Evolutionary conservation across 1,140 invertebrate genomes (phyloP).

Genomic region (Calephelis nemesis): DNA sequence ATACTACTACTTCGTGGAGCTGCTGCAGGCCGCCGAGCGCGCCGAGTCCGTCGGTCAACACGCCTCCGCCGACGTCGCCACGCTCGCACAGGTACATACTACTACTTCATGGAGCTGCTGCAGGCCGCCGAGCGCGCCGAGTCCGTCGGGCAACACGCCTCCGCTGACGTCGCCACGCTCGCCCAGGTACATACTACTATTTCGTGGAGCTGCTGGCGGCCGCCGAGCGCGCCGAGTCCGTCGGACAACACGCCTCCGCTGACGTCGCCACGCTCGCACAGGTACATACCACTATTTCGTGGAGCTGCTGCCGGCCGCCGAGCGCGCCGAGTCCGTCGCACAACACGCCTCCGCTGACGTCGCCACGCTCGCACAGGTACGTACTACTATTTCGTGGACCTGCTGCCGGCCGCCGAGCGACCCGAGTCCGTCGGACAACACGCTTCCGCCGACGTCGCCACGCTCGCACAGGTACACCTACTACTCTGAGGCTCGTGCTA

Average conservation of each 20-base stretch:
- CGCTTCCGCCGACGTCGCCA: conserved; percentile 94
- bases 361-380: conserved; percentile 40
- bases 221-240: conserved; percentile 89
- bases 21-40: conserved; percentile 87
- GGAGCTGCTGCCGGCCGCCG: too few species aligned
- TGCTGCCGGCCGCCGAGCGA: conserved; percentile 87
- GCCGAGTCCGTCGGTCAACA: conserved; percentile 94
- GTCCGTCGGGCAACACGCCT: conserved; percentile 93
- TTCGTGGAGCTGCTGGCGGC: conserved; percentile 87
- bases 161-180: conserved; percentile 92
- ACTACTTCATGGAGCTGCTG: conserved; percentile 80
- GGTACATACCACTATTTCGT: conserved; percentile 32
- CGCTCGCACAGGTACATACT: conserved; percentile 75
- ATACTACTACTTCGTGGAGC: conserved; percentile 88
- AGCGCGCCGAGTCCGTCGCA: too few species aligned
- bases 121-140: conserved; percentile 89
- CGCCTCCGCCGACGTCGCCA: conserved; percentile 94
- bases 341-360: too few species aligned
- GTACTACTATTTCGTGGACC: conserved; percentile 88
- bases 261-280: conserved; percentile 88
- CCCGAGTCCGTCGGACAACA: conserved; percentile 94
- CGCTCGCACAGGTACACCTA: conserved; percentile 77
- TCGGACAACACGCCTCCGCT: conserved; percentile 94
- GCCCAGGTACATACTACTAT: too few species aligned
- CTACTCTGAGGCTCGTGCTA: too few species aligned